A percentile compares a stretch with the other conserved stretches of the same genome.
These are phyloP conservation scores for Gymnocephalus cernua DNA, from an alignment of 2,113 vertebrate genomes.

Conservation along the genomic window DNA sequence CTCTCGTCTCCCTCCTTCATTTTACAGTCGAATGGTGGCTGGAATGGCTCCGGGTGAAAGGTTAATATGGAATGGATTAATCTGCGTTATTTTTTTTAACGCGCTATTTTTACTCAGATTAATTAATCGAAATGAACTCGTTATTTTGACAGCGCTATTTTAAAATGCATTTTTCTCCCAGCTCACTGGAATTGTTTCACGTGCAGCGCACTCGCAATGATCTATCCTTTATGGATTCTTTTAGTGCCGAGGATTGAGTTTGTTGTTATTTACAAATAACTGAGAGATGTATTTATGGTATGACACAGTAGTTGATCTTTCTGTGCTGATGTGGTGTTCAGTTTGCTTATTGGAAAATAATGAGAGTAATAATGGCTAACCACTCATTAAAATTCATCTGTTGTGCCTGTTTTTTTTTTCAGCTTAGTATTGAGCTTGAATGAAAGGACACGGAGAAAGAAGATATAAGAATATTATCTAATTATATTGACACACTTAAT, in stretches of 20 bases:
- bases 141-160: too few relatives aligned
- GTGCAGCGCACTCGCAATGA: conserved; percentile 44
- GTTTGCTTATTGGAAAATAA: conserved; percentile 83
- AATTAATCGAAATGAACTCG: too few relatives aligned
- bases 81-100: too few relatives aligned
- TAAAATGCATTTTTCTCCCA: conserved; percentile 54
- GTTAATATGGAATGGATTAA: too few relatives aligned
- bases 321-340: conserved; percentile 65
- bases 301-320: conserved; percentile 47
- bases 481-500: conserved; percentile 74
- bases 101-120: too few relatives aligned
- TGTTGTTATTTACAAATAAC: conserved; percentile 76
- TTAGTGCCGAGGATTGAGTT: conserved; percentile 47
- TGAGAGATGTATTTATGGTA: conserved; percentile 57
- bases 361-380: conserved; percentile 77
- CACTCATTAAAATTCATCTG: conserved; percentile 81
- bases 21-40: too few relatives aligned
- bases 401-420: conserved; percentile 55
- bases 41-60: too few relatives aligned
- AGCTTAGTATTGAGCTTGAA: conserved; percentile 48
- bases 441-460: conserved; percentile 57
- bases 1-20: too few relatives aligned
- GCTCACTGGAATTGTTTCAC: conserved; percentile 50
- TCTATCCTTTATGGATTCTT: conserved; percentile 51
- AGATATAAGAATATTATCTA: conserved; percentile 70